Conservation (phyloP, 2,888 invertebrate genomes). For the Erebia ligea region DNA sequence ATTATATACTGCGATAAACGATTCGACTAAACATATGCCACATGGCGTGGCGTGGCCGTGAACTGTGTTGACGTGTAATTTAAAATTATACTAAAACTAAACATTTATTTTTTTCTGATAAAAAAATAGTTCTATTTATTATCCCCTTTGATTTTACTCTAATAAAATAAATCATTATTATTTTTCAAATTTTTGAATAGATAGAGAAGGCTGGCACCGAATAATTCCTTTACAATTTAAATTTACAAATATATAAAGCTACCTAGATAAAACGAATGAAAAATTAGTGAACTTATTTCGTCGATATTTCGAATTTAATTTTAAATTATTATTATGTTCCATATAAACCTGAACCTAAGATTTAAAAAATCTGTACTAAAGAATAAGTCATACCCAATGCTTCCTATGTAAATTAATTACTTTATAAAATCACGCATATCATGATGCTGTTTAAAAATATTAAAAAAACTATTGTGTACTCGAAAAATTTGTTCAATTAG, state of each 20-base stretch:
- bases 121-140: neutral
- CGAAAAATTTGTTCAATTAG: neutral
- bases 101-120: neutral
- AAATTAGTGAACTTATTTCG: neutral
- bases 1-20: too few species aligned
- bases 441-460: constrained; percentile 37
- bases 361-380: neutral
- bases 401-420: constrained; percentile 2
- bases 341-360: neutral
- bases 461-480: neutral
- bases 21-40: neutral
- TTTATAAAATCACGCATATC: constrained; percentile 39
- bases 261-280: neutral
- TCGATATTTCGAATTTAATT: neutral
- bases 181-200: neutral
- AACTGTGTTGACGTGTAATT: neutral
- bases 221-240: neutral
- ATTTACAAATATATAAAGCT: neutral
- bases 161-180: neutral
- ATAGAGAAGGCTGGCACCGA: neutral
- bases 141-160: neutral
- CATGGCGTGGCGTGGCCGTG: neutral
- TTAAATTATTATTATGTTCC: neutral
- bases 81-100: neutral
- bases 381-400: neutral